Base-by-base conservation (phyloP, 2,113 vertebrate species). In the Eurystomus gularis region DNA sequence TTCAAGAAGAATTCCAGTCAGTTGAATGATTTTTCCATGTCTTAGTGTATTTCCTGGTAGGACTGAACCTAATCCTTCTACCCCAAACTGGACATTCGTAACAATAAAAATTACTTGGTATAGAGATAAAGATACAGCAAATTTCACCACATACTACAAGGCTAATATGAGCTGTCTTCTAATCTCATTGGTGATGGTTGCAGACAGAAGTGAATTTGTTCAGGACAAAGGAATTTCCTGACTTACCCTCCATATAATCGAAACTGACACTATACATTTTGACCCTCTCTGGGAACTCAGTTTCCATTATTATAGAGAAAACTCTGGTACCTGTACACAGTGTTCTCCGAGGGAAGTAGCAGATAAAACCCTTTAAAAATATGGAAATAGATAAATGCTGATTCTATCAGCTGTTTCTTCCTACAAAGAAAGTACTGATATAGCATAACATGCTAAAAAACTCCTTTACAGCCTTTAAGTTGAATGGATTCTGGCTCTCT, bases 401-500 rank as follows among this genome's bases (percentile, higher is more conserved):
- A 85, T 78, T 7, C 4, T 82, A 93, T 75, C 73, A 71, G 5
- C 19, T 71, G 12, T 21, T 68, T 73, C 37, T 31, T 64, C 35
- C 60, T 52, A 6, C 51, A 65, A 75, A 94, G 40, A 48, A 78
- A 87, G 55, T 40, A 58, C 14, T 76, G 66, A 79, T 60, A 39
- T 8, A 76, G 26, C 33, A 79, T 40, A 39, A 51, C 39, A 21
- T 26, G 42, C 84, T 69, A 77, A 69, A 90, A 85, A 90, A 26
- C 4, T 86, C 57, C 42, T 88, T 88, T 55, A 75, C 8, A 61
- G 25, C 12, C 42, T 84, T 76, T 80, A 93, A 82, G 4, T 10
- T 87, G 46, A 86, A 89, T 85, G 58, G 44, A 95, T 96, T 91
- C 77, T 93, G 86, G 13, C 61, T 94, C 57, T 60, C 93, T 96